These are phyloP conservation scores for Sinocyclocheilus maitianheensis DNA, from an alignment of 2,113 vertebrate species.

Conservation along the genomic window DNA sequence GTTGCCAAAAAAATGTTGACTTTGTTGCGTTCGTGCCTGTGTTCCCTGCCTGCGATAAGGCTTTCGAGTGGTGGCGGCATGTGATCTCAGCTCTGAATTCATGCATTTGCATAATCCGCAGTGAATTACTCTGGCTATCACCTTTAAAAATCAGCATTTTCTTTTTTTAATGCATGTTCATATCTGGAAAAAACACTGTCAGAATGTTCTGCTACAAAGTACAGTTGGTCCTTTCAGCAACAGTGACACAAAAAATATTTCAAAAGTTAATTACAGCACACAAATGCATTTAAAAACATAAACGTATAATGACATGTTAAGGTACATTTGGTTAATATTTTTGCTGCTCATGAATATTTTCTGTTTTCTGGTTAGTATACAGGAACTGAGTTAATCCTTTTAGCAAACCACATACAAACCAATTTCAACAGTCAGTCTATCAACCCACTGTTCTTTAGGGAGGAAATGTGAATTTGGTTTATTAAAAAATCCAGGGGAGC, in stretches of 20 bases:
- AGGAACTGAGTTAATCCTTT: conserved; percentile 57
- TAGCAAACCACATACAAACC: conserved; percentile 56
- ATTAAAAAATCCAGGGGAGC: background rate
- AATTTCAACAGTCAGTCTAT: conserved; percentile 61
- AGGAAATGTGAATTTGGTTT: conserved; percentile 44
- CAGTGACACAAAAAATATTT: background rate
- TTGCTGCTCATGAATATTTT: background rate
- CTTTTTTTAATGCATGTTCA: conserved; percentile 26
- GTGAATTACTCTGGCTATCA: conserved; percentile 65
- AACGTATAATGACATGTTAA: conserved; percentile 58
- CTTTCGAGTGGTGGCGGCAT: conserved; percentile 28
- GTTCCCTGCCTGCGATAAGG: conserved; percentile 63
- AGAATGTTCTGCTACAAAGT: background rate
- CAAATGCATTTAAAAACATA: conserved; percentile 37
- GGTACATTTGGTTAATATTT: conserved; percentile 44
- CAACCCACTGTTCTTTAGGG: conserved; percentile 54
- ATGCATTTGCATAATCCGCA: conserved; percentile 67
- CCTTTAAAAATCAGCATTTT: conserved; percentile 60
- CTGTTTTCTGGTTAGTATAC: conserved; percentile 64
- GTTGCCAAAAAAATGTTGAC: conserved; percentile 45
- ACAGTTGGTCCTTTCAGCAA: conserved; percentile 28
- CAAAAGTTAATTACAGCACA: conserved; percentile 47
- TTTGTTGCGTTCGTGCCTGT: conserved; percentile 56
- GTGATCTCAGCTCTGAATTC: conserved; percentile 23
- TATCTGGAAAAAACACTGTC: background rate